Base-by-base conservation (phyloP, 2,888 invertebrate species). In the Hirtodrosophila trivittata region DNA sequence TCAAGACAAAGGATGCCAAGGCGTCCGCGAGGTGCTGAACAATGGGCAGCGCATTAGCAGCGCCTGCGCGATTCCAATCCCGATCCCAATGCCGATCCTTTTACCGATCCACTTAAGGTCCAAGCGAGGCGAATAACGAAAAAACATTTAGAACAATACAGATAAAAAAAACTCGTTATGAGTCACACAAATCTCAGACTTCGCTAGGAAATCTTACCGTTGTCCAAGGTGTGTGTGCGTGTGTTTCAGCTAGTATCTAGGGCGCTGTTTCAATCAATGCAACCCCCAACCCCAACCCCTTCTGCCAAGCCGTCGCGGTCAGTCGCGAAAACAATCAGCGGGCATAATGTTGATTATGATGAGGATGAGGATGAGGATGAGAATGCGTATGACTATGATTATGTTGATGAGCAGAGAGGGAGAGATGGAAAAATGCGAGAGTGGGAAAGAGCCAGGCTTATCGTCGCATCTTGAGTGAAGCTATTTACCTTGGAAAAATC, bases 111-210 rank as follows among this genome's bases (percentile, higher is more conserved):
- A 82, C 82, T 82, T 85, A 85, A 82, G 33, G 83, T 83, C 80
- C 77, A 82, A 74, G 68, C 74, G 78, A 68, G 58, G 77, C 85
- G 76, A 81, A 74, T 50, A 65, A 60, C 50, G 57, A 58, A 58
- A 69, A 54, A 54, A 25, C 54, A 72, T 72, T 72, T 43, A 46
- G 54, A 70, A 63, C 50, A 66, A 67, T 57, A 12, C 50, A 5
- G 28, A 33, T 13, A 12, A 39, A 64, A 39, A 60, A 82, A 82
- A 82, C 82, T 77, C 75, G 82, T 83, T 85, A 82, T 80, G 86
- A 80, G 80, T 83, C 82, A 75, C 82, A 83, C 83, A 83, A 83
- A 80, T 85, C 77, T 85, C 85, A 74, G 63, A 57, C 30, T 76
- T 68, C 81, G 64, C 45, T 4, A 50, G 51, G 57, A 47, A 56